Evolutionary conservation across 35 echinoderm and acorn worm species (phyloP), one percentile per base, ranked within the genome.

Genomic region (Antedon bifida): DNA sequence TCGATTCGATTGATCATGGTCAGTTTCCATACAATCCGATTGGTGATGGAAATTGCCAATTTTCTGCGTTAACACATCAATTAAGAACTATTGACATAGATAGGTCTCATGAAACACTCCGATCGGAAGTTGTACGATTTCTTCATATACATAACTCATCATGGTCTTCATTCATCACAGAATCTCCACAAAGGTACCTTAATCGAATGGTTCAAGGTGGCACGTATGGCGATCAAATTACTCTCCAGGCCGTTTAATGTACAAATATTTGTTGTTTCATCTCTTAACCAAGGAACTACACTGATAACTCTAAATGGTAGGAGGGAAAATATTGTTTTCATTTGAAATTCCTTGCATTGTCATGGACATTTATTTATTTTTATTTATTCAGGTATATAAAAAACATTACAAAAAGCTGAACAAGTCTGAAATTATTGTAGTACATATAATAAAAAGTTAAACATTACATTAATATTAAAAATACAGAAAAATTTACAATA

Each of bases 31-130:
- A 80, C 33, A 33, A 80, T 28, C 78, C 78, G 5, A 33, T 80
- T 39, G 78, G 78, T 35, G 78, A 80, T 33, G 78, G 78, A 13
- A 80, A 80, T 39, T 80, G 78, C 78, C 78, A 80, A 33, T 80
- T 80, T 33, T 23, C 32, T 28, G 78, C 78, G 5, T 7, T 80
- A 5, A 33, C 78, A 34, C 10, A 80, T 39, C 78, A 80, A 39
- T 33, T 80, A 34, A 7, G 28, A 33, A n/a, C 19, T 8, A 26
- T 80, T 8, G 78, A 32, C 3, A 32, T 80, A 32, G 10, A 23
- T 39, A 32, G 32, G 78, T 33, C 9, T 30, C 78, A 32, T 33
- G 78, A 32, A 12, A 80, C 78, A 33, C 26, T 80, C 7, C 10
- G 78, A 39, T 8, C 78, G 4, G 78, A 80, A 32, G 34, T 80